Base-by-base conservation (phyloP, 2,888 invertebrate species). In the Cyrtodaria siliqua region DNA sequence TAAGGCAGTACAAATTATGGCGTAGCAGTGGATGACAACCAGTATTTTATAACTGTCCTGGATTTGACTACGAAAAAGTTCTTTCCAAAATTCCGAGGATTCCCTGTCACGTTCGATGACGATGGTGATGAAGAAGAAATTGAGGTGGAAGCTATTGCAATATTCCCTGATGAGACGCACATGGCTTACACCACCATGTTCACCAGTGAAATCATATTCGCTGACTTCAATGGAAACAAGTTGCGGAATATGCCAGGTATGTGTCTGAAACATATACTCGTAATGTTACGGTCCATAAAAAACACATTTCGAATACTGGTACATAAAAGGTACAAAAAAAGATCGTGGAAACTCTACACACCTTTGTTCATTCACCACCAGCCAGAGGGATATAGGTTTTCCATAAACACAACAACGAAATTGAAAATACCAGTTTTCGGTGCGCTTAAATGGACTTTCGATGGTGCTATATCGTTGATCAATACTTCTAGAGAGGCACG, bases 161-260 rank as follows among this genome's bases (percentile, higher is more conserved):
- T 85, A 12, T 68, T 71, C 4, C 73, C 61, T 0, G 79, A 81
- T 24, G 83, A 82, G 49, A 67, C 69, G 38, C 52, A 55, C 40
- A 59, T 85, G 8, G 59, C 61, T 6, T 74, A 78, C 44, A 77
- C 78, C 20, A 79, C 68, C 18, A 16, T 63, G 57, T 63, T 66
- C 20, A 75, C 79, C 57, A 79, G 77, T 49, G 76, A 82, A 44
- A 50, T 85, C 1, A 55, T 83, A 16, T 75, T 85, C 44, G 62
- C 71, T 16, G 78, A 82, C 16, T 62, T 78, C 18, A 24, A 60
- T 9, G 72, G 83, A 18, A 72, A 68, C 20, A 55, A 40, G 24
- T 40, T 81, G 49, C 68, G 76, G 47, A 40, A n/a, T n/a, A 68
- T 68, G 52, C 61, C 69, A 60, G 72, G 81, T 79, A 62, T 40